phyloP scores from a whole-genome alignment of 2,888 invertebrate genomes.

The Lamproptera curius region DNA sequence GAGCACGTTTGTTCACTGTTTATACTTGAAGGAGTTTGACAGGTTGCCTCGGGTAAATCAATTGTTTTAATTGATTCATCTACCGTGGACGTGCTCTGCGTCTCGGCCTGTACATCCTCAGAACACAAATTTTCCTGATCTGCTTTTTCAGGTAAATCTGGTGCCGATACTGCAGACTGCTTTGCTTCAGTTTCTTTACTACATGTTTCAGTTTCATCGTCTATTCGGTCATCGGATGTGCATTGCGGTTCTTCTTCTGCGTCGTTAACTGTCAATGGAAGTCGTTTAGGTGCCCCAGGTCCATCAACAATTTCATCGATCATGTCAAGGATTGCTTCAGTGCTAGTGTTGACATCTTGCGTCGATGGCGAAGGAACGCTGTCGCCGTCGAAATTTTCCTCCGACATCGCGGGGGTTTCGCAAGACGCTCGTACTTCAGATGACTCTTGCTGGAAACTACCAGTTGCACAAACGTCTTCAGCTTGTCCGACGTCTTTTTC shows the following conservation, averaged over 20 bases:
- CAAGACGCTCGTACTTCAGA: slow-evolving; percentile 51
- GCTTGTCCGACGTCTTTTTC: slow-evolving; percentile 67
- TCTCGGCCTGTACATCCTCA: slow-evolving; percentile 23
- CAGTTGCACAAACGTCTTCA: slow-evolving; percentile 64
- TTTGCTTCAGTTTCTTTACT: slow-evolving; percentile 18
- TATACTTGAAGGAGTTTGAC: slow-evolving; percentile 32
- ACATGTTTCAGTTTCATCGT: slow-evolving; percentile 24
- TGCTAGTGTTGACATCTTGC: slow-evolving; percentile 70
- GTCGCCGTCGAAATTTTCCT: slow-evolving; percentile 68
- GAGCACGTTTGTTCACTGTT: slow-evolving; percentile 24
- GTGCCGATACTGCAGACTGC: slow-evolving; percentile 28
- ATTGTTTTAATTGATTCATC: slow-evolving; percentile 28
- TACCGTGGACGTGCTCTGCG: slow-evolving; percentile 31
- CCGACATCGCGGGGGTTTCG: slow-evolving; percentile 63
- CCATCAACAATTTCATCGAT: slow-evolving; percentile 74
- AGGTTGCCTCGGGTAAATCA: slow-evolving; percentile 36
- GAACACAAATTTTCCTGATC: slow-evolving; percentile 30
- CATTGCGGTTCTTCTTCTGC: slow-evolving; percentile 10
- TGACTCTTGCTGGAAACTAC: slow-evolving; percentile 53
- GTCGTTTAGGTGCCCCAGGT: slow-evolving; percentile 62
- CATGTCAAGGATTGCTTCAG: slow-evolving; percentile 74
- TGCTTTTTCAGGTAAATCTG: slow-evolving; percentile 40
- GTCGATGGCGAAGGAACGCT: slow-evolving; percentile 69
- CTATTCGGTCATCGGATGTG: slow-evolving; percentile 13
- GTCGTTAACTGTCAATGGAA: slow-evolving; percentile 37